These are phyloP conservation scores for Chromis chromis DNA, from an alignment of 2,797 vertebrate genomes.

Conservation along the genomic window DNA sequence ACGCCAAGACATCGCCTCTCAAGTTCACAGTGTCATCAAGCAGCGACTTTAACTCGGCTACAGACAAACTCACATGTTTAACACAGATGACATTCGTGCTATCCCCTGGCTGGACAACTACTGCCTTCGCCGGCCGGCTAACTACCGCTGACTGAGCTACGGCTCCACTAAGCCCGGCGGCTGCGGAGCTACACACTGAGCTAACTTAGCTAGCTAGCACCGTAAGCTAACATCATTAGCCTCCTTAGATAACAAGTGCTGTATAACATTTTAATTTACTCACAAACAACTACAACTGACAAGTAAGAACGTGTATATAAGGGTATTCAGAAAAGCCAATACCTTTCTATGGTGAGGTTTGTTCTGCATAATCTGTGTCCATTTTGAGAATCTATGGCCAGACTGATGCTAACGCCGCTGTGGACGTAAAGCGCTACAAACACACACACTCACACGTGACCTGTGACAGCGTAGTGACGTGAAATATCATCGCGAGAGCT, in stretches of 20 bases:
- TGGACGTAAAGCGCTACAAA: constrained; percentile 54
- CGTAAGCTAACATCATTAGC: constrained; percentile 47
- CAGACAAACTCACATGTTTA: background rate
- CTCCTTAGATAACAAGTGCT: constrained; percentile 25
- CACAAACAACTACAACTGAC: background rate
- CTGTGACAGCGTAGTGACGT: constrained; percentile 22
- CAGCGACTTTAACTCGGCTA: background rate
- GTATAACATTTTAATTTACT: background rate
- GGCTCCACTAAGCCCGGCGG: background rate
- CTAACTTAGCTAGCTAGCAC: constrained; percentile 38
- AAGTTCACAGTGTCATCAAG: background rate
- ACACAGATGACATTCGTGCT: background rate
- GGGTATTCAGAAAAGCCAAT: background rate
- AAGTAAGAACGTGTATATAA: rapidly evolving
- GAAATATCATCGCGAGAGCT: constrained; percentile 41
- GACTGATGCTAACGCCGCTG: constrained; percentile 2
- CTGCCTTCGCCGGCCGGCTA: constrained; percentile 16
- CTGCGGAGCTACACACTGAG: constrained; percentile 6
- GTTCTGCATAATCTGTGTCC: constrained; percentile 62
- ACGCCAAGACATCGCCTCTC: constrained; percentile 24
- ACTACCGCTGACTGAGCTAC: background rate
- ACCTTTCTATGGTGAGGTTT: constrained; percentile 65
- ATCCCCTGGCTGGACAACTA: constrained; percentile 3
- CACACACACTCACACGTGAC: constrained; percentile 63
- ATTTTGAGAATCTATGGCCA: constrained; percentile 64